Evolutionary conservation across 2,888 invertebrate species (phyloP), one percentile per base, ranked within the genome.

Genomic region (Serrognathus titanus): DNA sequence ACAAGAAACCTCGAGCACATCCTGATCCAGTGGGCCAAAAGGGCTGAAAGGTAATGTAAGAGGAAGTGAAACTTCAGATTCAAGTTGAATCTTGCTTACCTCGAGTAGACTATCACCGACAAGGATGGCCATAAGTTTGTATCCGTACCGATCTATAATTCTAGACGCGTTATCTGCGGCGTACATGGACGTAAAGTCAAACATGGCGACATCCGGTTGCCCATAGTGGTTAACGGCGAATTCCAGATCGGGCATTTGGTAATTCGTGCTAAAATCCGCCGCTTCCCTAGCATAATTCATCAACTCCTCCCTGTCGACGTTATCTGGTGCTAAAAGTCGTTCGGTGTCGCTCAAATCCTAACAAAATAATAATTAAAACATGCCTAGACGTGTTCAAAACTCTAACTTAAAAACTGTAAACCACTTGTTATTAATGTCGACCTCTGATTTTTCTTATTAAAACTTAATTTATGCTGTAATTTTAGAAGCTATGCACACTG

Each of bases 1-100:
- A 94, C 2, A 99, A 83, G 77, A 98, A 98, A 10, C 98, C 98
- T 54, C 98, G 85, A 0, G 97, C 98, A 80, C 97, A 97, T 1
- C 99, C 99, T 2, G 97, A 97, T 0, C 99, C 99, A 0, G 97
- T 97, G 4, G 98, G 99, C 98, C 99, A 99, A 79, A 99, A 99
- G 0, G 94, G 94, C 84, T 86, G 67, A 1, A 78, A 77, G 60
- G 65, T 64, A 16, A 16, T 16, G 16, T 16, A 51, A n/a, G n/a
- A n/a, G n/a, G n/a, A n/a, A n/a, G n/a, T n/a, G n/a, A n/a, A n/a
- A n/a, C n/a, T n/a, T n/a, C n/a, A n/a, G n/a, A n/a, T n/a, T n/a
- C n/a, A n/a, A n/a, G n/a, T n/a, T n/a, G n/a, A n/a, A 48, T 47
- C 37, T 37, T 10, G 48, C 63, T 67, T 70, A 89, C 89, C 83